Base-by-base conservation (phyloP, 2,888 invertebrate genomes). In the Ommatoiulus sabulosus region DNA sequence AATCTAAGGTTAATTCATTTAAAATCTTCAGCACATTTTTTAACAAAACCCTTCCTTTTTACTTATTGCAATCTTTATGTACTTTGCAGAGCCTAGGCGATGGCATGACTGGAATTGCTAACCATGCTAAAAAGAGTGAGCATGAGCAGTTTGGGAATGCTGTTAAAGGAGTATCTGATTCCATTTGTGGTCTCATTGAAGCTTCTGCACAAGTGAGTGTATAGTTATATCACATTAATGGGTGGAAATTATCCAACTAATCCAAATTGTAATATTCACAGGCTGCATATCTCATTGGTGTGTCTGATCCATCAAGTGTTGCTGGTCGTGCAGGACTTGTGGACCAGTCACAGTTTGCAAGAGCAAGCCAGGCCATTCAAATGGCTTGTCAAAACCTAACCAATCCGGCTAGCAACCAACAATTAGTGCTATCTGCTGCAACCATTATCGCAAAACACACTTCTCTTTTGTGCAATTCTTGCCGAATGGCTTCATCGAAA, bases 401-500 rank as follows among this genome's bases (percentile, higher is more conserved):
- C 24, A 96, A 95, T 91, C 94, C 95, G 0, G 94, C 95, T 89
- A 96, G 95, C 88, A 95, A 95, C 84, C 96, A 97, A 91, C 96
- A 96, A 89, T 96, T 96, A 93, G 92, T 92, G 89, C 94, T 98
- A 46, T 96, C 97, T 3, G 98, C 98, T 0, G 97, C 99, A 0
- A 98, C 98, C 0, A 95, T 96, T 90, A 97, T 99, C 87, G 99
- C 99, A 17, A 98, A 98, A 92, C 98, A 99, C 93, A 99, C 99
- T 0, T 97, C 97, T 90, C 96, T 97, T 8, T 94, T 99, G 87
- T 99, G 99, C 93, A 98, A 98, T 92, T 97, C 98, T 72, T 99
- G 99, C 92, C 95, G 99, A 48, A 95, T 96, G 88, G 99, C 99
- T 0, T 98, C 98, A 48, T 96, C 97, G 90, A 96, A 96, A 92